A percentile compares a stretch with the other conserved stretches of the same genome.
Conservation (phyloP, 2,113 vertebrate species). For the Myiozetetes cayanensis region DNA sequence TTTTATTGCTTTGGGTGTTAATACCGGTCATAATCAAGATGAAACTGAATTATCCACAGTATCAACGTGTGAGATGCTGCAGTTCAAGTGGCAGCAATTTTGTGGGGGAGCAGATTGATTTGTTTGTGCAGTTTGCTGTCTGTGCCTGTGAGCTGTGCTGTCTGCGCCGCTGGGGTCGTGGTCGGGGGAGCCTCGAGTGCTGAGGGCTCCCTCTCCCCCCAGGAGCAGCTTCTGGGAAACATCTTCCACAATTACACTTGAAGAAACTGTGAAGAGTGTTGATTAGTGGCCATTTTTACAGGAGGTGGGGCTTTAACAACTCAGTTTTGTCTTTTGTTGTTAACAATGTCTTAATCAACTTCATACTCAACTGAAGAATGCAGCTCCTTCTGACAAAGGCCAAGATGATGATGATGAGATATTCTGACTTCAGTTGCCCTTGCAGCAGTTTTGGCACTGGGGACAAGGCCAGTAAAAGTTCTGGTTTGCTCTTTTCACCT, state of each 20-base stretch:
- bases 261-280: not conserved
- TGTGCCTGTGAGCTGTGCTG: not conserved
- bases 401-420: not conserved
- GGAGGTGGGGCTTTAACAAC: not conserved
- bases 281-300: not conserved
- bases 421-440: not conserved
- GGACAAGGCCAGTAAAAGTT: not conserved
- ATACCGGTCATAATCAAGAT: slow-evolving; percentile 3
- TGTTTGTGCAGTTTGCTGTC: not conserved
- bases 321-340: not conserved
- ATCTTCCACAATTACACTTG: not conserved
- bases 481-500: not conserved
- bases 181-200: not conserved
- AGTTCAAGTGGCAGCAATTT: not conserved
- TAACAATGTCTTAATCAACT: not conserved
- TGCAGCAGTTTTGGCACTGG: not conserved
- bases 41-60: slow-evolving; percentile 12
- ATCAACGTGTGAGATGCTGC: not conserved
- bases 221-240: not conserved
- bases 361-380: not conserved
- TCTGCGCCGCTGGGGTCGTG: not conserved
- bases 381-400: not conserved
- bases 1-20: slow-evolving; percentile 47
- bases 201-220: accelerated
- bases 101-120: not conserved